Conservation (phyloP, 2,797 vertebrate genomes). For the Parambassis ranga region DNA sequence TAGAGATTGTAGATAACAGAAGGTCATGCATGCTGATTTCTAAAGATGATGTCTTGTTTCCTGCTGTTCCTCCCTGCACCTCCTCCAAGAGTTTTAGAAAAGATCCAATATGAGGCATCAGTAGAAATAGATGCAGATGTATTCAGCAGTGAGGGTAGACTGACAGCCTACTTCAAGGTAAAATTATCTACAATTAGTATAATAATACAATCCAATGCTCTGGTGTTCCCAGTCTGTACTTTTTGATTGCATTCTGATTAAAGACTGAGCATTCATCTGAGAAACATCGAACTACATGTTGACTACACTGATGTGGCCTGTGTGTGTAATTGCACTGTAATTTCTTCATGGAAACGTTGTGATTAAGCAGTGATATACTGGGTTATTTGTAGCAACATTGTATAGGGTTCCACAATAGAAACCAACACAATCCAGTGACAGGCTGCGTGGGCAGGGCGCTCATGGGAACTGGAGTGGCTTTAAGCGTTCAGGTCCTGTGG, state of each 20-base stretch:
- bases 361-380: conserved; percentile 58
- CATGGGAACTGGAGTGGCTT: conserved; percentile 62
- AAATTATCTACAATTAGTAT: conserved; percentile 30
- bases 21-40: neutral
- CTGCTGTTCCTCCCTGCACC: too few species aligned
- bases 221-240: conserved; percentile 12
- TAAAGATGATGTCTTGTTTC: too few species aligned
- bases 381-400: conserved; percentile 60
- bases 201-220: neutral
- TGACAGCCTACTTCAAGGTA: neutral
- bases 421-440: conserved; percentile 24
- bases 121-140: neutral
- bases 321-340: conserved; percentile 54
- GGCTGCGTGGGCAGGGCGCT: conserved; percentile 31
- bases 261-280: conserved; percentile 43
- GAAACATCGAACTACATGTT: conserved; percentile 30
- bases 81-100: too few species aligned
- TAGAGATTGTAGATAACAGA: neutral
- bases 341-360: conserved; percentile 47
- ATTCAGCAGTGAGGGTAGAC: neutral
- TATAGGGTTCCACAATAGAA: conserved; percentile 57
- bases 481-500: conserved; percentile 34
- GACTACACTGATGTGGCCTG: conserved; percentile 56
- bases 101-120: neutral
- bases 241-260: conserved; percentile 56